Evolutionary conservation across 2,113 vertebrate genomes (phyloP), one percentile per base, ranked within the genome.

Genomic region (Lichenostomus cassidix): DNA sequence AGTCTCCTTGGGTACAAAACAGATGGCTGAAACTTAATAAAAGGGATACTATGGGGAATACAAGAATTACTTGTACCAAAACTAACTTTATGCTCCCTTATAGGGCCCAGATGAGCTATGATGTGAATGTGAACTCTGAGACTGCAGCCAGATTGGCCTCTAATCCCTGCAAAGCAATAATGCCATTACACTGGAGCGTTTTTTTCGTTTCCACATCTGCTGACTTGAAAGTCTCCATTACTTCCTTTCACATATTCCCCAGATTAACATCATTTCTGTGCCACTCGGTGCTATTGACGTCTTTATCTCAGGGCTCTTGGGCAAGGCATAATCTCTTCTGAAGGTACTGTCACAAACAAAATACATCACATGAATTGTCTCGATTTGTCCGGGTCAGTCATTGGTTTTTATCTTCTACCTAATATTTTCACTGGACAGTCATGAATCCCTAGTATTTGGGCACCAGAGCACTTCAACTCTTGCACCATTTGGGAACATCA

Each of bases 11-110:
- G 41, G 58, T 73, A 75, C 58, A 79, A 74, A 96, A 82, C 89
- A 94, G 89, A 91, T 94, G 76, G 60, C 20, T 90, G 56, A 89
- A 90, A 71, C n/a, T 65, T 87, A 83, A 87, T 83, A 81, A 55
- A 90, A 87, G 27, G 41, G 31, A 46, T 82, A 22, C 80, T 77
- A 4, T 7, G 60, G 89, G 73, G 92, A 95, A 64, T 83, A 81
- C 31, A 83, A 47, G 53, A 89, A 60, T 0, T 2, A 83, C n/a
- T 65, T 62, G n/a, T 69, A 83, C n/a, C 33, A 87, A 78, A 78
- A 50, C 71, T 81, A 78, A 78, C 49, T 94, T 88, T 67, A 56
- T 19, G 1, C 4, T 74, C 47, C 4, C 1, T 75, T 93, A 87
- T 63, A 55, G 39, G 55, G 14, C 88, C 69, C 83, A 81, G 52